phyloP scores from a whole-genome alignment of 2,888 invertebrate genomes.

The Hyalella azteca region DNA sequence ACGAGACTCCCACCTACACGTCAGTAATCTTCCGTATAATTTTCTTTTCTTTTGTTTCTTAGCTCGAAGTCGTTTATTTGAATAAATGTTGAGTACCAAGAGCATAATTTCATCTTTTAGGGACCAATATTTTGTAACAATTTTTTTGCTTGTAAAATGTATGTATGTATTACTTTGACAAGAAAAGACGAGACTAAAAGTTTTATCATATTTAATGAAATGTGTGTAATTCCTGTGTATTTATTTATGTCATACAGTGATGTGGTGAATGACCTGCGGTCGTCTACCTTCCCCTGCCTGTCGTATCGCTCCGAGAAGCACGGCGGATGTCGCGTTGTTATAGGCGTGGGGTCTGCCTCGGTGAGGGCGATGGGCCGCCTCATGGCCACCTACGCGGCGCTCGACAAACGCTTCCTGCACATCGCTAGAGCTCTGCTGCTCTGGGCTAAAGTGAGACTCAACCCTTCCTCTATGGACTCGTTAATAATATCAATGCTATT shows the following conservation, averaged over 20 bases:
- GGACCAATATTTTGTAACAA: too few species aligned
- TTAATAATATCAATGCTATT: too few species aligned
- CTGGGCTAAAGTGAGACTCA: constrained; percentile 64
- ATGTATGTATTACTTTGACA: neutral
- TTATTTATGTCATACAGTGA: constrained; percentile 33
- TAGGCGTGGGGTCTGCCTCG: constrained; percentile 44
- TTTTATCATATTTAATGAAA: neutral
- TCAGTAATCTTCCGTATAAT: constrained; percentile 1
- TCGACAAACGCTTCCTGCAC: constrained; percentile 60
- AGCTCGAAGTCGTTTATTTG: too few species aligned
- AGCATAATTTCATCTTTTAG: too few species aligned
- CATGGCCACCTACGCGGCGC: constrained; percentile 54
- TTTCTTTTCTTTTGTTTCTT: neutral
- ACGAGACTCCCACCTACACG: constrained; percentile 44
- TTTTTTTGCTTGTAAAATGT: neutral
- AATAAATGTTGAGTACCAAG: too few species aligned
- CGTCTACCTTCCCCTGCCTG: constrained; percentile 51
- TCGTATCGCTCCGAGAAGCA: constrained; percentile 44
- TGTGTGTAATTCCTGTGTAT: neutral
- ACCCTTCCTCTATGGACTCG: too few species aligned
- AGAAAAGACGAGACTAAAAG: neutral
- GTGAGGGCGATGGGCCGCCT: constrained; percentile 49
- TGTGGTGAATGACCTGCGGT: constrained; percentile 46
- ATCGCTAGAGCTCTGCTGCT: constrained; percentile 60
- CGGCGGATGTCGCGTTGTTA: constrained; percentile 45